Percentiles rank a stretch among this genome's conserved stretches.
These are phyloP conservation scores for Steinernema carpocapsae DNA, from an alignment of 2,888 invertebrate species.

Conservation along the genomic window DNA sequence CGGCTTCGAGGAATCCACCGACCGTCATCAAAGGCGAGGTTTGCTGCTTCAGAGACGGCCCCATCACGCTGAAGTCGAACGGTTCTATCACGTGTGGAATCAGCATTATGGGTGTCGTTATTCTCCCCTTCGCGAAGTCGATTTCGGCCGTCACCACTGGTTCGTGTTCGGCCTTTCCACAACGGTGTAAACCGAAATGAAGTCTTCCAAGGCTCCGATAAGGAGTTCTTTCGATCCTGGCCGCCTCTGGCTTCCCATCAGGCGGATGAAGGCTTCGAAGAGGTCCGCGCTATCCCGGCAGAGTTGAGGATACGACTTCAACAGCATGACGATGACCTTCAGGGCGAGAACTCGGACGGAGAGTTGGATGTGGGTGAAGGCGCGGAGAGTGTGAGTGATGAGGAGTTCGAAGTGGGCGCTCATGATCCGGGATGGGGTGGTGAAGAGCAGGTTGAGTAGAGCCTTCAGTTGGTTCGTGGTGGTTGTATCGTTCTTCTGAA, in stretches of 20 bases:
- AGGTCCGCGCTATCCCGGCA: conserved; percentile 40
- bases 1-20: conserved; percentile 18
- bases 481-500: conserved; percentile 43
- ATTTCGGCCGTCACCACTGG: background rate
- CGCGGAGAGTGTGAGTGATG: conserved; percentile 52
- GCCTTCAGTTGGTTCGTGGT: conserved; percentile 42
- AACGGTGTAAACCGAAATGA: conserved; percentile 11
- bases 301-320: conserved; percentile 36
- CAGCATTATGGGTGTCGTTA: conserved; percentile 6
- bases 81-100: background rate
- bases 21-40: conserved; percentile 28
- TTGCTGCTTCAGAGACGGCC: conserved; percentile 24
- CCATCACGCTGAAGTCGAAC: conserved; percentile 19
- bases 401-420: conserved; percentile 58
- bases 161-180: background rate
- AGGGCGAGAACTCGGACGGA: conserved; percentile 40
- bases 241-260: conserved; percentile 41
- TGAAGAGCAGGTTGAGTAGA: conserved; percentile 48
- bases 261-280: conserved; percentile 39
- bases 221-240: conserved; percentile 37
- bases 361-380: conserved; percentile 39
- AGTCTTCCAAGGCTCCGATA: conserved; percentile 2
- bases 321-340: conserved; percentile 37
- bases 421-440: conserved; percentile 51
- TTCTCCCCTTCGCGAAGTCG: conserved; percentile 15